Evolutionary conservation across 2,888 invertebrate species (phyloP), one percentile per base, ranked within the genome.

Genomic region (Polyploca ridens): DNA sequence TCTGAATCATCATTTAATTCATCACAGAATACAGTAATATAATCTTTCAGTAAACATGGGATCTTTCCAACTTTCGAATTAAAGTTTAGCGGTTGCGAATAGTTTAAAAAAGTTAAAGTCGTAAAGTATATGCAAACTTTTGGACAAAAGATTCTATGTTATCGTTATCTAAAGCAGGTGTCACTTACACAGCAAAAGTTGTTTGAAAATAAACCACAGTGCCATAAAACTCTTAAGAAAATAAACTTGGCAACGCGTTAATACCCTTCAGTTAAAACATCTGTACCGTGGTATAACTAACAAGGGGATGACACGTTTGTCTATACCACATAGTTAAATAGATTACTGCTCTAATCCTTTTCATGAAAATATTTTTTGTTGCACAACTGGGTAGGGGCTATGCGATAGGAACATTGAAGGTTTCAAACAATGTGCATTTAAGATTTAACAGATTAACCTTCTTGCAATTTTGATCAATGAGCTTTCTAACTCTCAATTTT

Each of bases 211-310:
- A 90, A 90, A 88, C 91, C 83, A 78, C 84, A 81, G 75, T 70
- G 83, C 81, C 81, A 87, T 90, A 91, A 93, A 93, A 87, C 88
- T 83, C 85, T 91, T 91, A 91, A 88, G 87, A 83, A 93, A 93
- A 93, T 92, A 93, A 92, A 92, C 92, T 85, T 73, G 74, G 79
- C 79, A 77, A 83, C 76, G 86, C 87, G 89, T 84, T 91, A 91
- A 91, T 87, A 89, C 85, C 66, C 65, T 76, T 70, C 67, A 68
- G 81, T 77, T 84, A 77, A 78, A 90, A 90, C 91, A 91, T 91
- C 88, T 91, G 91, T 83, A 81, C 72, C 67, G 68, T 72, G 62
- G 64, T 64, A 63, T 61, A 65, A 14, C 67, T 71, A 78, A 79
- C 77, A 71, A 79, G 85, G 86, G 87, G 87, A 82, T 89, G 89